These are phyloP conservation scores for Acholoe squamosa DNA, from an alignment of 2,888 invertebrate species.

Conservation along the genomic window DNA sequence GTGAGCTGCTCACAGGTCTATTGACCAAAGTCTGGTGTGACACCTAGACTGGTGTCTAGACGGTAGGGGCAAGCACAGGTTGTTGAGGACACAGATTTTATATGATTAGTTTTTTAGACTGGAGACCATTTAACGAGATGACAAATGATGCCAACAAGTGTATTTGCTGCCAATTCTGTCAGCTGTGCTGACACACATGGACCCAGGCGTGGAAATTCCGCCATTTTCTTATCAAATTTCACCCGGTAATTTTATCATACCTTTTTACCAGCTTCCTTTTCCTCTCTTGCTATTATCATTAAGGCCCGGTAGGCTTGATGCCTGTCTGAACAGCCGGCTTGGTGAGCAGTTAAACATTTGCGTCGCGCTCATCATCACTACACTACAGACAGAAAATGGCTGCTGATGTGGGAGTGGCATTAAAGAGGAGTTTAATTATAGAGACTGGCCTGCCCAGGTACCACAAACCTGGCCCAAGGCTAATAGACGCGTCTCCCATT, in stretches of 20 bases:
- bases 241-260: too few relatives aligned
- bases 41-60: too few relatives aligned
- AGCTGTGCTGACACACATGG: too few relatives aligned
- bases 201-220: not conserved
- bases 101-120: too few relatives aligned
- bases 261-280: not conserved
- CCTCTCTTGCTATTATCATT: not conserved
- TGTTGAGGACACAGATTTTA: too few relatives aligned
- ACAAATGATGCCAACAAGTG: too few relatives aligned
- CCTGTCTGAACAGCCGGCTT: not conserved
- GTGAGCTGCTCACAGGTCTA: too few relatives aligned
- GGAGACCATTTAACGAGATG: too few relatives aligned
- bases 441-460: not conserved
- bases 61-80: too few relatives aligned
- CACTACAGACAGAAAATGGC: not conserved
- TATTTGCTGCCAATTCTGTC: too few relatives aligned
- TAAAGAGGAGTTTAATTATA: conserved; percentile 14
- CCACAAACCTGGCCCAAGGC: not conserved
- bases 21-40: too few relatives aligned
- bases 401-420: not conserved
- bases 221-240: not conserved
- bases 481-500: conserved; percentile 6
- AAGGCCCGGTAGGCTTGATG: not conserved
- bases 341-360: not conserved
- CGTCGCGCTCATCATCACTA: not conserved